Evolutionary conservation across 2,888 invertebrate genomes (phyloP).

Genomic region (Pyrgus malvae): DNA sequence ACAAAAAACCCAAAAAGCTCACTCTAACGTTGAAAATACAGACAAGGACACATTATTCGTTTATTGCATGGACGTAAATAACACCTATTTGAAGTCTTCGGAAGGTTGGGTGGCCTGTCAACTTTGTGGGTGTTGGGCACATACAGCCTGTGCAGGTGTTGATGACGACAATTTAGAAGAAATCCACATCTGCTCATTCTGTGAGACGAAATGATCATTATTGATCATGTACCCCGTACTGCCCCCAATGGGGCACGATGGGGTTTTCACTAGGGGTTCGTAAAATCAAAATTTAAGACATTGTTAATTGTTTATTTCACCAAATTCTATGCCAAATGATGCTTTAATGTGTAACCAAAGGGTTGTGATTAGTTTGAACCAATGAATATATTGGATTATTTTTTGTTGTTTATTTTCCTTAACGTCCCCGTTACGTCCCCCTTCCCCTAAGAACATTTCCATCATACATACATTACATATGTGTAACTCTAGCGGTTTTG

Average conservation of each 20-base stretch:
- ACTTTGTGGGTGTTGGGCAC: conserved; percentile 35
- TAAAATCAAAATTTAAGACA: too few relatives aligned
- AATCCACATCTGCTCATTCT: neutral
- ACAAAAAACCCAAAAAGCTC: conserved; percentile 15
- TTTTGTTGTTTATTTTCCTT: neutral
- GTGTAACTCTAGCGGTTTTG: too few relatives aligned
- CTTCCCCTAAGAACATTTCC: too few relatives aligned
- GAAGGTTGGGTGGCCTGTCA: conserved; percentile 36
- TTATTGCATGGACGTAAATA: conserved; percentile 21
- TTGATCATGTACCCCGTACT: too few relatives aligned
- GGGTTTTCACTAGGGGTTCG: too few relatives aligned
- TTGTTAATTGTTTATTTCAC: neutral
- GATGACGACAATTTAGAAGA: neutral
- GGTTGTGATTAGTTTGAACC: neutral
- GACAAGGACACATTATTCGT: conserved; percentile 7
- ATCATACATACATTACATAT: too few relatives aligned
- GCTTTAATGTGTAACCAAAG: neutral
- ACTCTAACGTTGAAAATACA: conserved; percentile 21
- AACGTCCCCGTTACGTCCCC: neutral
- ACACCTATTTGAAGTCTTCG: conserved; percentile 32
- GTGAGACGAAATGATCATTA: too few relatives aligned
- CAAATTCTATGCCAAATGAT: neutral
- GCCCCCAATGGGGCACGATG: too few relatives aligned
- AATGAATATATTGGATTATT: neutral
- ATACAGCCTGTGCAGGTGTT: neutral